phyloP scores from a whole-genome alignment of 1,140 invertebrate genomes.

The Pseudachorutes palmiensis region DNA sequence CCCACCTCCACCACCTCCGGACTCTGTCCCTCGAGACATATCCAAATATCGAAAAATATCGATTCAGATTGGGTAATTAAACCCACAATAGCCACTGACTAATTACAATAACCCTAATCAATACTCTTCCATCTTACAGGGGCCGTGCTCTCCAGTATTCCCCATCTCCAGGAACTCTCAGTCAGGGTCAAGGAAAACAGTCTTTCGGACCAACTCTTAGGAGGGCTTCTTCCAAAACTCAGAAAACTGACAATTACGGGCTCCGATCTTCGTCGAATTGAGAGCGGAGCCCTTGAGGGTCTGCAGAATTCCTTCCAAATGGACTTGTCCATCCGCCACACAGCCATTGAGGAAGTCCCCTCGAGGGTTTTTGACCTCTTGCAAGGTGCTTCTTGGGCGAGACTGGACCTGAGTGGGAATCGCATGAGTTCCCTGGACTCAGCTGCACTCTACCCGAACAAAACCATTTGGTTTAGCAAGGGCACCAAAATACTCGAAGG shows the following conservation, averaged over 20 bases:
- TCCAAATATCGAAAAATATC: slow-evolving; percentile 54
- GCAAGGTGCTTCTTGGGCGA: slow-evolving; percentile 66
- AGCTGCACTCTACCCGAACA: slow-evolving; percentile 73
- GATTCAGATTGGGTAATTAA: slow-evolving; percentile 50
- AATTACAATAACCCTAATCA: neutral
- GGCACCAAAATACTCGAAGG: slow-evolving; percentile 69
- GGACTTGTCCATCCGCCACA: slow-evolving; percentile 63
- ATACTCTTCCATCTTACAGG: slow-evolving; percentile 15
- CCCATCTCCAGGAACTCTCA: slow-evolving; percentile 53
- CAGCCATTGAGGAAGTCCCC: slow-evolving; percentile 64
- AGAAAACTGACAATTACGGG: slow-evolving; percentile 71
- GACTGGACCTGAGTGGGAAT: slow-evolving; percentile 71
- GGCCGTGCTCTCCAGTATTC: slow-evolving; percentile 48
- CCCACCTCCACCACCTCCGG: slow-evolving; percentile 53
- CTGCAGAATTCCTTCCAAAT: slow-evolving; percentile 52
- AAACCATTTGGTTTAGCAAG: slow-evolving; percentile 69
- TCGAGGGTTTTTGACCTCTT: slow-evolving; percentile 65
- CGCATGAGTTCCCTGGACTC: slow-evolving; percentile 67
- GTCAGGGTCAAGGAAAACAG: slow-evolving; percentile 62
- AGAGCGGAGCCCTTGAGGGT: slow-evolving; percentile 58
- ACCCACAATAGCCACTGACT: neutral
- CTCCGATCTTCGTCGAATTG: slow-evolving; percentile 50
- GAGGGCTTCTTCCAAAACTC: slow-evolving; percentile 63
- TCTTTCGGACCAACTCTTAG: slow-evolving; percentile 60
- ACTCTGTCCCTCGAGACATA: slow-evolving; percentile 56